These are phyloP conservation scores for Oncorhynchus mykiss DNA, from an alignment of 2,113 vertebrate genomes.

Conservation along the genomic window DNA sequence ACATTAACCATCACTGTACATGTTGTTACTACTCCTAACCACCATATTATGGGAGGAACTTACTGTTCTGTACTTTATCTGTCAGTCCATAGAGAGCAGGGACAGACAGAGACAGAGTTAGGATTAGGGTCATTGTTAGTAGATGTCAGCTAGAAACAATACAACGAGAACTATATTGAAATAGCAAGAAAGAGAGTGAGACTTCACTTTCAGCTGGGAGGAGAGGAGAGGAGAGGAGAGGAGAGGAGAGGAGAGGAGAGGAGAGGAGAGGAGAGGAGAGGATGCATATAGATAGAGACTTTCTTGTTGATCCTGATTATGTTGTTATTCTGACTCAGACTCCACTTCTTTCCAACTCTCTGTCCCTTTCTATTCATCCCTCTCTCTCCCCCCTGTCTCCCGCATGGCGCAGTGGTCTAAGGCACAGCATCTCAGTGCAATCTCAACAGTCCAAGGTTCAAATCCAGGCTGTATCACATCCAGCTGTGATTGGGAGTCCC, in stretches of 20 bases:
- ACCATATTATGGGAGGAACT: conserved; percentile 42
- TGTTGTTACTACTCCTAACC: too few species aligned
- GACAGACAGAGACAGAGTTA: conserved; percentile 8
- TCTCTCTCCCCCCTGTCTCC: neutral
- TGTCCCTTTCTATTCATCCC: neutral
- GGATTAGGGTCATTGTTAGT: neutral
- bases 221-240: too few species aligned
- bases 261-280: too few species aligned
- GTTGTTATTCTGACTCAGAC: conserved; percentile 31
- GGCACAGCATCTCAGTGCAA: too few species aligned
- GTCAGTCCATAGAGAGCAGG: conserved; percentile 51
- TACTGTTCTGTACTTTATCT: conserved; percentile 66
- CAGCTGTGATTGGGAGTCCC: too few species aligned
- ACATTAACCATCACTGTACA: too few species aligned
- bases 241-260: too few species aligned
- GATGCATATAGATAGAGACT: too few species aligned
- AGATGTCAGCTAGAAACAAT: neutral
- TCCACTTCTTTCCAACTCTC: conserved; percentile 10
- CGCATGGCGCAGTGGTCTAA: too few species aligned
- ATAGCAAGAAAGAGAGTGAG: neutral
- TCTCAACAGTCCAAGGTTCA: too few species aligned
- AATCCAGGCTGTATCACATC: too few species aligned
- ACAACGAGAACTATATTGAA: neutral
- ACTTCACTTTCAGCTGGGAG: too few species aligned
- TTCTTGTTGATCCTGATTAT: neutral